These are phyloP conservation scores for Scolopax bukidnonensis DNA, from an alignment of 2,797 vertebrate species.

Conservation along the genomic window DNA sequence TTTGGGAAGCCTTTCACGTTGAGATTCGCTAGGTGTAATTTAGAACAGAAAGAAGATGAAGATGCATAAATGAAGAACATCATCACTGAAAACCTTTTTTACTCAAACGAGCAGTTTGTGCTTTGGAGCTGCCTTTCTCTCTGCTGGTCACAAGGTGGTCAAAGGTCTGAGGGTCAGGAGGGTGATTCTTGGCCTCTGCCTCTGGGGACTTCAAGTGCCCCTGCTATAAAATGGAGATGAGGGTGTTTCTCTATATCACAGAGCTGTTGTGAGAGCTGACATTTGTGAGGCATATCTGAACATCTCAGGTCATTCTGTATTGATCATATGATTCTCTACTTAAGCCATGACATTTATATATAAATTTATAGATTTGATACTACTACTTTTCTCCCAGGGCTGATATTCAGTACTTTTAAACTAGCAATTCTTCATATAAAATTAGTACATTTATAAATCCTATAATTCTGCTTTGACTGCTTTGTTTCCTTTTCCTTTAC, in stretches of 20 bases:
- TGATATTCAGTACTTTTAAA: constrained; percentile 7
- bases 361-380: neutral
- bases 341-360: constrained; percentile 2
- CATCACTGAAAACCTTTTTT: neutral
- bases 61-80: neutral
- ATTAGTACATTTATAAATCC: neutral
- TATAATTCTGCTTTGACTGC: neutral
- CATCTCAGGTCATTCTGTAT: neutral
- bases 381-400: neutral
- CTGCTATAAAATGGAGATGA: neutral
- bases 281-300: constrained; percentile 7
- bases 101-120: neutral
- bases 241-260: neutral
- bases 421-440: neutral
- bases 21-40: neutral
- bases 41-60: neutral
- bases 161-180: neutral
- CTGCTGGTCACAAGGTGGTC: neutral
- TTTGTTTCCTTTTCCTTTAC: neutral
- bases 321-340: neutral
- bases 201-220: neutral
- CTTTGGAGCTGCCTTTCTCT: neutral
- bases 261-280: neutral
- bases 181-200: neutral
- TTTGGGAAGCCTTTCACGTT: neutral